Conservation (phyloP, 2,113 vertebrate genomes). For the Dermatemys mawii region DNA sequence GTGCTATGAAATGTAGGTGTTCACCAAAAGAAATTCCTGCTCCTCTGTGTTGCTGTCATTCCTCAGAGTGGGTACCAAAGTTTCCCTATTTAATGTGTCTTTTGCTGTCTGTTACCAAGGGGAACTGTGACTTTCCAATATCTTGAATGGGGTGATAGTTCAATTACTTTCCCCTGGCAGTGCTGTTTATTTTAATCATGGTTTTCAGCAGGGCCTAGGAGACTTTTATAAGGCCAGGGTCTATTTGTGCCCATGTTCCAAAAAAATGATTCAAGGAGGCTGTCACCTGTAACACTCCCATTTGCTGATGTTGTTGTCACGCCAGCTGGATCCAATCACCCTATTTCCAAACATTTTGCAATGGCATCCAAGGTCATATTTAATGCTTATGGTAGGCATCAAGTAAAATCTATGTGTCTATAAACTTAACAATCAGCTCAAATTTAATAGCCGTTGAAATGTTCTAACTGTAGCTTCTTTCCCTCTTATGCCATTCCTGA, state of each 20-base stretch:
- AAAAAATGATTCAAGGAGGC: background rate
- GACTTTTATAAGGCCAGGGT: background rate
- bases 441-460: background rate
- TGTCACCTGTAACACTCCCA: background rate
- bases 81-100: background rate
- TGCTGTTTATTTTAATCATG: background rate
- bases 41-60: background rate
- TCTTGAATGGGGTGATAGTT: background rate
- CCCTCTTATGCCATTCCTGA: background rate
- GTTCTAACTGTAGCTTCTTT: background rate
- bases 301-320: background rate
- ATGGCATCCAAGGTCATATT: background rate
- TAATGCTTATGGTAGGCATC: background rate
- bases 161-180: background rate
- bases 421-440: background rate
- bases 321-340: background rate
- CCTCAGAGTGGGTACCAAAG: background rate
- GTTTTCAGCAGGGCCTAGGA: background rate
- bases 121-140: background rate
- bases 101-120: background rate
- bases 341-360: background rate
- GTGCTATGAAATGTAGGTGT: background rate
- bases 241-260: background rate
- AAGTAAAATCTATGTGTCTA: background rate
- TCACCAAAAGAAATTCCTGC: background rate